Conservation (phyloP, 2,888 invertebrate species). For the Gymnocheta viridis region DNA sequence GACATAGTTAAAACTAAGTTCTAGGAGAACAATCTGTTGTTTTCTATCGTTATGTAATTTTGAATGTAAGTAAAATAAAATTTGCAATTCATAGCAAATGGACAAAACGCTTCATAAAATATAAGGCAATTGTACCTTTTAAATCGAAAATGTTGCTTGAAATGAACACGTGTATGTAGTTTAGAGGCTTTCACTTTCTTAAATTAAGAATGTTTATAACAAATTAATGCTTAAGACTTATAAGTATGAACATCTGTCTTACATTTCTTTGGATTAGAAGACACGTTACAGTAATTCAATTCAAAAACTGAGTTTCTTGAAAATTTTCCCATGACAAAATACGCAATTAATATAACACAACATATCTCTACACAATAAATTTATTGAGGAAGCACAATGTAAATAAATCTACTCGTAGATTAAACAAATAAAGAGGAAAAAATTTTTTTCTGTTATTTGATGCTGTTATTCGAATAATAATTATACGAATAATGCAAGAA, state of each 20-base stretch:
- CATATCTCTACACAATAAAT: too few relatives aligned
- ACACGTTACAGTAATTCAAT: neutral
- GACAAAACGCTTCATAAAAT: neutral
- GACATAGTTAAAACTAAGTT: conserved; percentile 11
- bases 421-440: too few relatives aligned
- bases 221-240: neutral
- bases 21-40: conserved; percentile 26
- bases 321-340: neutral
- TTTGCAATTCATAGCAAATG: conserved; percentile 13
- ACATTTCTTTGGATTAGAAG: neutral
- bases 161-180: neutral
- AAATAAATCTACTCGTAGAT: too few relatives aligned
- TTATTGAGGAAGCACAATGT: too few relatives aligned
- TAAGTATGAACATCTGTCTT: too few relatives aligned
- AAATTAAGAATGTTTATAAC: neutral
- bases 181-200: neutral
- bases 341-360: too few relatives aligned
- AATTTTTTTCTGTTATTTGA: too few relatives aligned
- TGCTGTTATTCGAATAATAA: too few relatives aligned
- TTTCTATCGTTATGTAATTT: conserved; percentile 18
- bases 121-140: neutral
- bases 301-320: neutral
- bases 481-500: too few relatives aligned
- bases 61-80: neutral
- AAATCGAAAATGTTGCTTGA: neutral